phyloP scores from a whole-genome alignment of 1,140 invertebrate genomes.

The Heliconius nattereri region DNA sequence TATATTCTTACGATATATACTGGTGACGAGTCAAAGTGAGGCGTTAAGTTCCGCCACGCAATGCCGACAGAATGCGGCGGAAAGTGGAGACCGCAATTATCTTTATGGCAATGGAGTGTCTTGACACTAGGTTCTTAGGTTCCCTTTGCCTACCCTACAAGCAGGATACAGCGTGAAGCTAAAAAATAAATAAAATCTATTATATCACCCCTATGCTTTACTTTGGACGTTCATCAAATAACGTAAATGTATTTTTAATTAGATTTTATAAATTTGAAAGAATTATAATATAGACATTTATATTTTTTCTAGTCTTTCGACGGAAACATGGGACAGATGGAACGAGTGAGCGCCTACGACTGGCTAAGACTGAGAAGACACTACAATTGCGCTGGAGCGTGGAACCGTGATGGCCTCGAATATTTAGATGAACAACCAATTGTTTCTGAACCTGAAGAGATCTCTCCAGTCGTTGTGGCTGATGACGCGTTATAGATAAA shows the following conservation, averaged over 20 bases:
- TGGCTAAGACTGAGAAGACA: slow-evolving; percentile 54
- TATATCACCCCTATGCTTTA: too few relatives aligned
- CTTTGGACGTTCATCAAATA: too few relatives aligned
- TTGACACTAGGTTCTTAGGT: too few relatives aligned
- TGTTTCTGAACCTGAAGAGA: background rate
- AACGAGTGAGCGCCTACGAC: slow-evolving; percentile 47
- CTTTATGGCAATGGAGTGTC: too few relatives aligned
- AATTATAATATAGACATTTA: too few relatives aligned
- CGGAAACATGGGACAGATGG: slow-evolving; percentile 54
- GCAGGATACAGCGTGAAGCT: too few relatives aligned
- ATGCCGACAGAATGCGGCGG: background rate
- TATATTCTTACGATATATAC: too few relatives aligned
- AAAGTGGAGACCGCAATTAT: too few relatives aligned
- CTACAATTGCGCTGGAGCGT: slow-evolving; percentile 61
- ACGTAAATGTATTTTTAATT: too few relatives aligned
- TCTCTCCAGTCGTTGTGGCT: background rate
- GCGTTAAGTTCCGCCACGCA: background rate
- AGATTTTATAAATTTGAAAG: too few relatives aligned
- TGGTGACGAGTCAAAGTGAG: background rate
- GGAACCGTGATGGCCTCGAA: slow-evolving; percentile 34
- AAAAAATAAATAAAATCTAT: too few relatives aligned
- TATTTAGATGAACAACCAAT: slow-evolving; percentile 29
- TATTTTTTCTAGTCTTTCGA: slow-evolving; percentile 30
- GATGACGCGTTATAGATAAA: background rate
- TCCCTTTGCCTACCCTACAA: too few relatives aligned